Evolutionary conservation across 2,888 invertebrate species (phyloP).

Genomic region (Tupiocoris notatus): DNA sequence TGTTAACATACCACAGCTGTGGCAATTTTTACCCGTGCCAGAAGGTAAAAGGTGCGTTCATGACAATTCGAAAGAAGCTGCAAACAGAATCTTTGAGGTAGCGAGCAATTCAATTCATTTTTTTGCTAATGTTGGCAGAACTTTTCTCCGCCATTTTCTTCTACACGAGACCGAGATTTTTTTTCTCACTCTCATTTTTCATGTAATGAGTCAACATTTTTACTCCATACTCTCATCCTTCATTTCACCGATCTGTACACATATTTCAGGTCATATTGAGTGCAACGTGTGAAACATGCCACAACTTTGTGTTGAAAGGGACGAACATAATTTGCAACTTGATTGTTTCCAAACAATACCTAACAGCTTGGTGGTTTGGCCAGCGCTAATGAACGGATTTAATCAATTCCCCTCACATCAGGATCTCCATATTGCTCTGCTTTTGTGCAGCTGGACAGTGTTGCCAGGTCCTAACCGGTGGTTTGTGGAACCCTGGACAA

Average conservation of each 20-base stretch:
- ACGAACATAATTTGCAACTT: constrained; percentile 29
- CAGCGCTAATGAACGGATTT: background rate
- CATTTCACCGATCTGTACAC: constrained; percentile 6
- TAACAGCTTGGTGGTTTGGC: constrained; percentile 36
- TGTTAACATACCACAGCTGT: constrained; percentile 38
- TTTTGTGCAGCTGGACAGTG: too few relatives aligned
- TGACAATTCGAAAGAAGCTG: background rate
- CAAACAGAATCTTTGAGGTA: background rate
- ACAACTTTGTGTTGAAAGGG: constrained; percentile 37
- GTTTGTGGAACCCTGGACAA: too few relatives aligned
- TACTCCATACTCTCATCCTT: constrained; percentile 16
- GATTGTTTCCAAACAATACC: constrained; percentile 19
- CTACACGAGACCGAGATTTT: too few relatives aligned
- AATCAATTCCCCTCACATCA: too few relatives aligned
- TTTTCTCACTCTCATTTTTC: too few relatives aligned
- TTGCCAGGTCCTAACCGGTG: too few relatives aligned
- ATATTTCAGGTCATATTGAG: constrained; percentile 30
- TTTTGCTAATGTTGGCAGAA: background rate
- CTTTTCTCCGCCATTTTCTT: background rate
- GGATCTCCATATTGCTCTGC: too few relatives aligned
- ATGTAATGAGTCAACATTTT: too few relatives aligned
- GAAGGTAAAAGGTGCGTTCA: constrained; percentile 13
- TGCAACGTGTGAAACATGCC: constrained; percentile 22
- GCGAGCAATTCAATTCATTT: background rate
- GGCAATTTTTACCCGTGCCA: constrained; percentile 33